A percentile compares a stretch with the other conserved stretches of the same genome.
phyloP scores from a whole-genome alignment of 30 jellyfish, hydroid and myxozoan genomes.

The Aurelia sp. region DNA sequence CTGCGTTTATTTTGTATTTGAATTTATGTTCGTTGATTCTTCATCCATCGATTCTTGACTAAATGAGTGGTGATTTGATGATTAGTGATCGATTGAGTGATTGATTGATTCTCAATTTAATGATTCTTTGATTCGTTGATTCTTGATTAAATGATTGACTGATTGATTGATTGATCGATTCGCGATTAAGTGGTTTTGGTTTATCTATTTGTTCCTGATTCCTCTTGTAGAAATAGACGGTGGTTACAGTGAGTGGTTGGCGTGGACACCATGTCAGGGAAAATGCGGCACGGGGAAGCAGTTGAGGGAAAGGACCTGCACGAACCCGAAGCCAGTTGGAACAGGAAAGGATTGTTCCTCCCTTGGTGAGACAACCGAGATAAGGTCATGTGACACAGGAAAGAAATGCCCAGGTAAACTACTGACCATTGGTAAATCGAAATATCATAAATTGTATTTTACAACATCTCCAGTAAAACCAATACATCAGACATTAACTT shows the following conservation, averaged over 20 bases:
- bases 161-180: not conserved
- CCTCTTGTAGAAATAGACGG: conserved; percentile 9
- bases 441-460: no score
- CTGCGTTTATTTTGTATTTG: no score
- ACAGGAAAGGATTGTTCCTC: conserved; percentile 10
- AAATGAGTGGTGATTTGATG: no score
- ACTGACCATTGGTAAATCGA: no score
- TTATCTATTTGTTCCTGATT: not conserved
- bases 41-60: no score
- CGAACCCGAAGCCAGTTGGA: conserved; percentile 38
- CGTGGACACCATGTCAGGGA: conserved; percentile 24
- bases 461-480: no score
- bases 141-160: no score
- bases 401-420: conserved; percentile 35
- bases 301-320: conserved; percentile 19
- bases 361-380: conserved; percentile 31
- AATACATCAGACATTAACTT: no score
- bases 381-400: conserved; percentile 29
- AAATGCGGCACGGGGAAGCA: conserved; percentile 28
- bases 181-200: not conserved
- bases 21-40: no score
- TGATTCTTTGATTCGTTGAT: no score
- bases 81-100: no score
- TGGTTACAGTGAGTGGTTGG: conserved; percentile 30
- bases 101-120: no score